Evolutionary conservation across 2,888 invertebrate genomes (phyloP).

Genomic region (Anorthoa munda): DNA sequence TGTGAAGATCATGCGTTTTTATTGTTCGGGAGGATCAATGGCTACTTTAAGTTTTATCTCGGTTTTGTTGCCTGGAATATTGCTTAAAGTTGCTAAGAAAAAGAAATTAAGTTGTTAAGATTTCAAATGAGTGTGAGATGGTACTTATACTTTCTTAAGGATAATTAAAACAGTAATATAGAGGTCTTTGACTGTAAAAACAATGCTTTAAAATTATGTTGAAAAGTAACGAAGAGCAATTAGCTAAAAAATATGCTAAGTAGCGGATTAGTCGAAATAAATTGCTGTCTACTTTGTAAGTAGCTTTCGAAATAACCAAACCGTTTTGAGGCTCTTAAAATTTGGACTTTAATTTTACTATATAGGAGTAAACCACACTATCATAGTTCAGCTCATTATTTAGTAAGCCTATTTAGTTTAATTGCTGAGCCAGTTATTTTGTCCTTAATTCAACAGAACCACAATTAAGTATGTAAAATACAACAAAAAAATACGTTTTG

Average conservation of each 20-base stretch:
- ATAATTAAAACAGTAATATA: slow-evolving; percentile 25
- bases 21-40: slow-evolving; percentile 53
- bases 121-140: slow-evolving; percentile 10
- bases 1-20: slow-evolving; percentile 54
- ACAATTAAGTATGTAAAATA: slow-evolving; percentile 1
- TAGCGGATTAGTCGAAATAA: not conserved
- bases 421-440: slow-evolving; percentile 24
- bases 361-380: not conserved
- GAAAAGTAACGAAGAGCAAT: not conserved
- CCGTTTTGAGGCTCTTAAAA: not conserved
- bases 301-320: not conserved
- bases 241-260: not conserved
- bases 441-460: slow-evolving; percentile 5
- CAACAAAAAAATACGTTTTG: not conserved
- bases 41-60: slow-evolving; percentile 45
- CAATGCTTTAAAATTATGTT: slow-evolving; percentile 4
- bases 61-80: slow-evolving; percentile 42
- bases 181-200: slow-evolving; percentile 11
- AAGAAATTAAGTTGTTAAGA: slow-evolving; percentile 35
- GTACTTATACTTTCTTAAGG: slow-evolving; percentile 13
- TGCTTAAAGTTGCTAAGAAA: slow-evolving; percentile 29
- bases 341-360: not conserved
- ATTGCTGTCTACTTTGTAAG: not conserved
- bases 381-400: not conserved
- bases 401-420: slow-evolving; percentile 5